Evolutionary conservation across 2,888 invertebrate genomes (phyloP), one percentile per base, ranked within the genome.

Genomic region (Phragmatobia fuliginosa): DNA sequence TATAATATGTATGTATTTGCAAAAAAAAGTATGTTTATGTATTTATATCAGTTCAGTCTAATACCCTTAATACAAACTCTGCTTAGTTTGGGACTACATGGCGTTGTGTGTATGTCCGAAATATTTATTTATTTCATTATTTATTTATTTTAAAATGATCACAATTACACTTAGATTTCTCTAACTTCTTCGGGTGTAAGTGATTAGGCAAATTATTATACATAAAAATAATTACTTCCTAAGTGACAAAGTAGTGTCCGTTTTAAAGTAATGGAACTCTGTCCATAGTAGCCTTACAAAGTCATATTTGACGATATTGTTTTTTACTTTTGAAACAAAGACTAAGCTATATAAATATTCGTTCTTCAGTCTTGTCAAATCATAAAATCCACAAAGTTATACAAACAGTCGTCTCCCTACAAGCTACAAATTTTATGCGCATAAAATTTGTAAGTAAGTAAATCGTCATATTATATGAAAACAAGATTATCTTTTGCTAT

Each of bases 401-500:
- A 59, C 52, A 28, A 32, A 59, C 59, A 28, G 32, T 32, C 59
- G 25, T 52, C 21, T 18, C 59, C 32, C 32, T 59, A 32, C 31
- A 18, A 6, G 59, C 59, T 59, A 59, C 32, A 59, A 32, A 59
- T 59, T 32, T 59, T 32, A 59, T 32, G 31, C 59, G 32, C 59
- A 59, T 32, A 52, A 52, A 52, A 52, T 52, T 59, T 32, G 59
- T 59, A 59, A 59, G 31, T 59, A 31, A 59, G 11, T 45, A 45
- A 45, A 45, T 21, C 21, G 45, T 59, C 59, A 31, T 32, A 18
- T 31, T 21, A 59, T 32, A 32, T 32, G 31, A 59, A 32, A 59
- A 59, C 59, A 25, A 52, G 25, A 52, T 52, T 52, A 52, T 52
- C 52, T 52, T 21, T 52, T 8, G 6, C 25, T 25, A 52, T 11